Conservation (phyloP, 2,888 invertebrate species). For the Ochropleura plecta region DNA sequence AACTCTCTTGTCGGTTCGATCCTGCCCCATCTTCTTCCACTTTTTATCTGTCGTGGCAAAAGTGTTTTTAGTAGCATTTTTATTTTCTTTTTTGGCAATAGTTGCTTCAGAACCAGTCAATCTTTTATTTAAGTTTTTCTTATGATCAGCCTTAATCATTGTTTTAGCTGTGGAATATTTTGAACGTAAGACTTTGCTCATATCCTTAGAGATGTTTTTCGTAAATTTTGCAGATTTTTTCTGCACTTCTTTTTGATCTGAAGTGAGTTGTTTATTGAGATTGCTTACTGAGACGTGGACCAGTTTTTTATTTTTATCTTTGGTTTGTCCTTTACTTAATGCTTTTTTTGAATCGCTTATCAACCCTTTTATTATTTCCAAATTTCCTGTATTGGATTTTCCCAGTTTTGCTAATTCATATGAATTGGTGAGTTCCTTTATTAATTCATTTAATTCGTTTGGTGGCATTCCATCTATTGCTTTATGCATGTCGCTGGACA, state of each 20-base stretch:
- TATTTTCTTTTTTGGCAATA: not conserved
- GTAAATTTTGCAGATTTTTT: not conserved
- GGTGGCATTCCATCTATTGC: not conserved
- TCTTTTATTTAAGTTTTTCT: not conserved
- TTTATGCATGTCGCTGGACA: not conserved
- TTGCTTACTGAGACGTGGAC: not conserved
- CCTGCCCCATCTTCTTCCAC: not conserved
- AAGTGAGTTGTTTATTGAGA: not conserved
- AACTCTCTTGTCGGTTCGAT: not conserved
- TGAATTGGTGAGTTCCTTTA: conserved; percentile 16
- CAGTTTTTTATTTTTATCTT: conserved; percentile 9
- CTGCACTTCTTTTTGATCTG: not conserved
- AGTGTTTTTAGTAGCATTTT: not conserved
- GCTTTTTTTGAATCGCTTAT: conserved; percentile 4
- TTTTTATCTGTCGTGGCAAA: not conserved
- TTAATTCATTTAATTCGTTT: not conserved
- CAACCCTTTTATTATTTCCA: not conserved
- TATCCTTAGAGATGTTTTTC: not conserved
- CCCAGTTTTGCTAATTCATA: conserved; percentile 3
- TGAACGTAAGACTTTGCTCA: not conserved
- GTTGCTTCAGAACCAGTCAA: not conserved
- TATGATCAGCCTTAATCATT: not conserved
- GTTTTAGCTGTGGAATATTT: not conserved
- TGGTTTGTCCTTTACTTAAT: not conserved
- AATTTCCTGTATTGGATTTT: conserved; percentile 1